phyloP scores from a whole-genome alignment of 1,140 invertebrate species.

The Acromyrmex charruanus region DNA sequence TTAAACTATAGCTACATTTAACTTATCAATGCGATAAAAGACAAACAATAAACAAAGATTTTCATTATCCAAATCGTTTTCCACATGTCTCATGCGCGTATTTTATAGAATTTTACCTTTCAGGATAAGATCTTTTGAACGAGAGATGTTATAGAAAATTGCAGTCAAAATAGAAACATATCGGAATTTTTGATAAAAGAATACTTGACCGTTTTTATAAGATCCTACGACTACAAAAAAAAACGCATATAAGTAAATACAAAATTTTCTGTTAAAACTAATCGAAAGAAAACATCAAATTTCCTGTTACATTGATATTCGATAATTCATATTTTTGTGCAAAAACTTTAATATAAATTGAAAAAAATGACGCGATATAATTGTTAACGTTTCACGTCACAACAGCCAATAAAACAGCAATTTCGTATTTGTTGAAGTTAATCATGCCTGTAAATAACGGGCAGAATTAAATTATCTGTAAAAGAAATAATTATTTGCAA shows the following conservation, averaged over 20 bases:
- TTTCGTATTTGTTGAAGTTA: neutral
- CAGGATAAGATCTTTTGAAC: neutral
- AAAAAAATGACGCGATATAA: slow-evolving; percentile 33
- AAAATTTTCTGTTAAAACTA: neutral
- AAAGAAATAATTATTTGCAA: neutral
- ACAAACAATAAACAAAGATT: neutral
- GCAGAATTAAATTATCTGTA: neutral
- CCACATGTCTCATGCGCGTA: neutral
- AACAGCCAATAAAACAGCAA: neutral
- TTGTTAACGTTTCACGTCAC: slow-evolving; percentile 1
- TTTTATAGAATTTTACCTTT: slow-evolving; percentile 25
- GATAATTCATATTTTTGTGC: neutral
- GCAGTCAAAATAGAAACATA: neutral
- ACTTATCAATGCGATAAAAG: neutral
- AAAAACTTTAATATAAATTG: neutral
- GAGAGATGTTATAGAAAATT: neutral
- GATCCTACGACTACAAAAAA: neutral
- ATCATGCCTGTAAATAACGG: neutral
- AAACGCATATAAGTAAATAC: neutral
- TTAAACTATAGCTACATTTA: neutral
- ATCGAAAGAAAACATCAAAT: neutral
- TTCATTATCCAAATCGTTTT: neutral
- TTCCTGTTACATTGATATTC: slow-evolving; percentile 1
- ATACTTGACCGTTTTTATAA: slow-evolving; percentile 1
- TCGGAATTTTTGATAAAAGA: neutral